Percentiles rank a stretch among this genome's conserved stretches.
These are phyloP conservation scores for Drosophila hamatofila DNA, from an alignment of 2,888 invertebrate genomes.

Conservation along the genomic window DNA sequence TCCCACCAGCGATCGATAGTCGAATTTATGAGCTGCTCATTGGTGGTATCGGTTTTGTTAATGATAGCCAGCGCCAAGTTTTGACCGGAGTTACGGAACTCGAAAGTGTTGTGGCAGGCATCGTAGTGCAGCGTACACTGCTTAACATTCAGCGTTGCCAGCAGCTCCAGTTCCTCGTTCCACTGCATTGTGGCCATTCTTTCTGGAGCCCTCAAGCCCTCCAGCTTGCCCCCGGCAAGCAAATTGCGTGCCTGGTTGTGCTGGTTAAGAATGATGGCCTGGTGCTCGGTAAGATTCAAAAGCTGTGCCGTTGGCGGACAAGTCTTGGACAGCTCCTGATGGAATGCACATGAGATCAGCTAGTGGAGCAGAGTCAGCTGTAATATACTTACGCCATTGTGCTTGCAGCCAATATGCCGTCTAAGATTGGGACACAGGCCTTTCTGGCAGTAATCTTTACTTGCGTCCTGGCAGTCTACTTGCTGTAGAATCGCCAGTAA, in stretches of 20 bases:
- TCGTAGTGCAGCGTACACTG: conserved; percentile 53
- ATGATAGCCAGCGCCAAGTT: conserved; percentile 50
- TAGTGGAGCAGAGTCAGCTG: not conserved
- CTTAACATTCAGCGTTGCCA: conserved; percentile 60
- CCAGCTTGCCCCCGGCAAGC: conserved; percentile 53
- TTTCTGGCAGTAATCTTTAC: conserved; percentile 53
- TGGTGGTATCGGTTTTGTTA: conserved; percentile 8
- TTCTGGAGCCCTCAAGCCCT: conserved; percentile 41
- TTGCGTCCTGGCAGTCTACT: conserved; percentile 10
- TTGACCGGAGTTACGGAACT: conserved; percentile 61
- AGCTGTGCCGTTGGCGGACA: conserved; percentile 39
- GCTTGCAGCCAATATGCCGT: conserved; percentile 63
- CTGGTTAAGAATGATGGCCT: conserved; percentile 45
- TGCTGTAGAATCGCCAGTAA: conserved; percentile 23
- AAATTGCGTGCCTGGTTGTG: conserved; percentile 60
- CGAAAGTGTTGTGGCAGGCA: conserved; percentile 59
- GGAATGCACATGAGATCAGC: conserved; percentile 12
- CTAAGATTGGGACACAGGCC: conserved; percentile 47
- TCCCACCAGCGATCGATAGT: conserved; percentile 64
- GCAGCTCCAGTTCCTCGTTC: conserved; percentile 50
- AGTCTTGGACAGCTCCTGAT: conserved; percentile 29
- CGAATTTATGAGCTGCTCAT: conserved; percentile 43
- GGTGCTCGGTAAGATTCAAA: conserved; percentile 45
- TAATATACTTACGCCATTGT: conserved; percentile 57
- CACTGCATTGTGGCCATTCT: conserved; percentile 69